These are phyloP conservation scores for Campylomormyrus numenius DNA, from an alignment of 2,113 vertebrate genomes.

Conservation along the genomic window DNA sequence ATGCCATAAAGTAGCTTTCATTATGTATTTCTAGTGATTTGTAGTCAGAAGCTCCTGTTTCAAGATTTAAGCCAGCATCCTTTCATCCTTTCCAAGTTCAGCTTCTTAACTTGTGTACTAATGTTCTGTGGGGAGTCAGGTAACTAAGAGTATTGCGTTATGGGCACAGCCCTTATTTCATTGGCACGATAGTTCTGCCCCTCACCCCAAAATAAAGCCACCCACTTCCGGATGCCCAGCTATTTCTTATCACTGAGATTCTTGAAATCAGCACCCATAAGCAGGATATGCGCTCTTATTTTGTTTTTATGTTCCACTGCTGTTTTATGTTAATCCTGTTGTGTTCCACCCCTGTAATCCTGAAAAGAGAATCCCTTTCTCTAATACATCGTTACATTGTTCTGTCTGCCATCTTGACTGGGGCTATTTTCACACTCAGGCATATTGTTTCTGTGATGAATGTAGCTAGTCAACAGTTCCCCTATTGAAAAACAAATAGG, in stretches of 20 bases:
- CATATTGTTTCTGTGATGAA: background rate
- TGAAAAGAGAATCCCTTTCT: background rate
- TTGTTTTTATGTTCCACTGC: background rate
- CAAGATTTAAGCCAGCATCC: background rate
- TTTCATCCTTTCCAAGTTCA: background rate
- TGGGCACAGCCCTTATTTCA: background rate
- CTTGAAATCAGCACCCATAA: background rate
- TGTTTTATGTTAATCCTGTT: background rate
- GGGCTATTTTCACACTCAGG: background rate
- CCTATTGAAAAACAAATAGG: background rate
- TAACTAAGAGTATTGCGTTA: background rate
- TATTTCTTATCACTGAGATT: background rate
- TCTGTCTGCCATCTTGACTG: background rate
- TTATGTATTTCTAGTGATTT: background rate
- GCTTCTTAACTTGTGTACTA: background rate
- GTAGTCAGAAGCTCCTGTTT: background rate
- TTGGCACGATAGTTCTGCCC: background rate
- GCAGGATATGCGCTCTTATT: background rate
- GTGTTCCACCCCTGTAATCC: constrained; percentile 2
- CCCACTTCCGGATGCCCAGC: background rate
- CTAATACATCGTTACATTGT: background rate
- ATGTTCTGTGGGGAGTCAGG: background rate
- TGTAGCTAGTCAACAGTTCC: background rate
- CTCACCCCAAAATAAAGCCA: background rate
- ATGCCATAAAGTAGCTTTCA: background rate